phyloP scores from a whole-genome alignment of 1,140 invertebrate species.

The Lordiphosa stackelbergi region DNA sequence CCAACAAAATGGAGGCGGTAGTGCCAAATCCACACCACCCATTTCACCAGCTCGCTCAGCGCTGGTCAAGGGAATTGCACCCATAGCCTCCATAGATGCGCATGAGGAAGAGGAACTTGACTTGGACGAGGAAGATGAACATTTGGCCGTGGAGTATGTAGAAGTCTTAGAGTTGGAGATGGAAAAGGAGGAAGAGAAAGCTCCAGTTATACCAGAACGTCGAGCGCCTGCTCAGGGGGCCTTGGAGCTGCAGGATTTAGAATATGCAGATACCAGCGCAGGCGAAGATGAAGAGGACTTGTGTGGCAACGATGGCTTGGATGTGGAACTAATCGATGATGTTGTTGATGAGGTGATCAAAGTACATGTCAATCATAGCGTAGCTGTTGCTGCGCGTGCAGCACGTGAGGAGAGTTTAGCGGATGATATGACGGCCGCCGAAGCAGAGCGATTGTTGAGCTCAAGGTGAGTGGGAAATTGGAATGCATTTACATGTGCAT shows the following conservation, averaged over 20 bases:
- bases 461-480: conserved; percentile 81
- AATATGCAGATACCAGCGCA: conserved; percentile 79
- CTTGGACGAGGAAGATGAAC: conserved; percentile 37
- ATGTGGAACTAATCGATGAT: conserved; percentile 50
- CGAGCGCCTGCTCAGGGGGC: conserved; percentile 36
- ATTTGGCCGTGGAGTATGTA: conserved; percentile 47
- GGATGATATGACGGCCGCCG: conserved; percentile 89
- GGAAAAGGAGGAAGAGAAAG: conserved; percentile 33
- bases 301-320: conserved; percentile 41
- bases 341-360: conserved; percentile 68
- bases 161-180: conserved; percentile 22
- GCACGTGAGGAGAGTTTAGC: conserved; percentile 74
- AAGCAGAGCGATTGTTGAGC: conserved; percentile 89
- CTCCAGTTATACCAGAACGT: conserved; percentile 58
- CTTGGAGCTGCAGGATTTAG: conserved; percentile 77
- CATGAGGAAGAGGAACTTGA: conserved; percentile 52
- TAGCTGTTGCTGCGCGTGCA: not conserved
- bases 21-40: conserved; percentile 61
- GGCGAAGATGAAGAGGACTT: conserved; percentile 78
- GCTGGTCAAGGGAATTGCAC: conserved; percentile 59
- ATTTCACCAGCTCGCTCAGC: conserved; percentile 52
- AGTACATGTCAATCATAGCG: conserved; percentile 43
- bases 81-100: conserved; percentile 64
- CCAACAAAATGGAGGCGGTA: conserved; percentile 35
- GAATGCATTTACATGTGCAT: not conserved